Base-by-base conservation (phyloP, 1,140 invertebrate species). In the Heliconius himera region DNA sequence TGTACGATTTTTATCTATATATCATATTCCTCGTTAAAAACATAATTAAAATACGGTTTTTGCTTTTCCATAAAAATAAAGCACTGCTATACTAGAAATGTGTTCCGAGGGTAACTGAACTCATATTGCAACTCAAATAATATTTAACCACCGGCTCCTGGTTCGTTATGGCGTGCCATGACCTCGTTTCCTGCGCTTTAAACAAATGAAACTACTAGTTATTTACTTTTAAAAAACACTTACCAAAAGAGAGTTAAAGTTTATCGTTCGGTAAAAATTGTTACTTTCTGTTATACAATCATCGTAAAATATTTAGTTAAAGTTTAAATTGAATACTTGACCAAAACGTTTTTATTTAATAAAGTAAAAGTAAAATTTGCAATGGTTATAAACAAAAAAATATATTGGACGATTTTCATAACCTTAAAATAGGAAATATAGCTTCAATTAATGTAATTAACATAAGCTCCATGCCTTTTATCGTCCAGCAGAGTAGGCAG, bases 121-220 rank as follows among this genome's bases (percentile, higher is more conserved):
- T 66, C 60, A 66, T 72, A 70, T 78, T 76, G 72, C 75, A 73
- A 74, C 60, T 76, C 49, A 78, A 81, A 81, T 54, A 83, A 84
- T 83, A 84, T 86, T 88, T 82, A 78, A 84, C 80, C 78, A 84
- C 83, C 88, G 83, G 81, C 86, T 86, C 86, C 85, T 77, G 82
- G 82, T 87, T 91, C 88, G 87, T 92, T 93, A 93, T 92, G 88
- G 87, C 87, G 85, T 84, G 82, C 81, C 82, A 85, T 86, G 90
- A 83, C 91, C 92, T 84, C 89, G 83, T 92, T 93, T 85, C 85
- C 83, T 85, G 82, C 79, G 87, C 87, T 90, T 86, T 83, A 84
- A 77, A 85, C 84, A 88, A 89, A 87, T 85, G 87, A 86, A 90
- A 90, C 87, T 88, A 83, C 83, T 83, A 82, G 83, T 89, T 87